A percentile compares a stretch with the other conserved stretches of the same genome.
Evolutionary conservation across 2,888 invertebrate species (phyloP).

Genomic region (Aspidiotus rigidus): DNA sequence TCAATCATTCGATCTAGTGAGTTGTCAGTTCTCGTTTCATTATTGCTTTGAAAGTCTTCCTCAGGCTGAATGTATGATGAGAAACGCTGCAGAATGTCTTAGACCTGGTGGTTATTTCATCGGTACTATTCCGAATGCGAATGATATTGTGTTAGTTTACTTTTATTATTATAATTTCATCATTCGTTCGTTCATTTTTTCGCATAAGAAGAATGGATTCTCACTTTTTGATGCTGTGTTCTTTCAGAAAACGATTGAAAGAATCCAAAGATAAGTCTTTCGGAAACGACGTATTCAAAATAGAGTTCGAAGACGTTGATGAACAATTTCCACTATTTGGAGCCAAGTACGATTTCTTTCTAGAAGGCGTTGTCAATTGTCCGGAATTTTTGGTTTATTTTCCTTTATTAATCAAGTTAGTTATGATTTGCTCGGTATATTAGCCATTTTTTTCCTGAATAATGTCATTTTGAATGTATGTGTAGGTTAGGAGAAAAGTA

Average conservation of each 20-base stretch:
- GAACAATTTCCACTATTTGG: constrained; percentile 75
- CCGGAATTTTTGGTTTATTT: constrained; percentile 97
- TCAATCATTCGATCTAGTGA: constrained; percentile 75
- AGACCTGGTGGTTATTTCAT: constrained; percentile 88
- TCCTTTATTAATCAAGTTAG: constrained; percentile 58
- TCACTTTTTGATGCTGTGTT: not conserved
- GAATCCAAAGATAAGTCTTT: constrained; percentile 53
- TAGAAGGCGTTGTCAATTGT: constrained; percentile 95
- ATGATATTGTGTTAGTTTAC: constrained; percentile 67
- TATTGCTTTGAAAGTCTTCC: constrained; percentile 84
- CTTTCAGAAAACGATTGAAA: constrained; percentile 49
- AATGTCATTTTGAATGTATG: constrained; percentile 27
- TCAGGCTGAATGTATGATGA: constrained; percentile 85
- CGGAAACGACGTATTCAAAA: constrained; percentile 69
- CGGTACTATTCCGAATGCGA: constrained; percentile 90
- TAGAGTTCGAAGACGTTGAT: constrained; percentile 55
- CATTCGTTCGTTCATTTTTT: not conserved
- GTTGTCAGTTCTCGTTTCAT: constrained; percentile 97
- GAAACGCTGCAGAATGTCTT: constrained; percentile 83
- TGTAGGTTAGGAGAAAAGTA: constrained; percentile 47
- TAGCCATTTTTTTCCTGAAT: not conserved
- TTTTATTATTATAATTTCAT: not conserved
- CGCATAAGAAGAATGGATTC: too few species aligned
- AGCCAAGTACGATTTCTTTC: constrained; percentile 86
- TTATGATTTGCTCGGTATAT: not conserved